These are phyloP conservation scores for Penaeus monodon DNA, from an alignment of 2,888 invertebrate genomes.

Conservation along the genomic window DNA sequence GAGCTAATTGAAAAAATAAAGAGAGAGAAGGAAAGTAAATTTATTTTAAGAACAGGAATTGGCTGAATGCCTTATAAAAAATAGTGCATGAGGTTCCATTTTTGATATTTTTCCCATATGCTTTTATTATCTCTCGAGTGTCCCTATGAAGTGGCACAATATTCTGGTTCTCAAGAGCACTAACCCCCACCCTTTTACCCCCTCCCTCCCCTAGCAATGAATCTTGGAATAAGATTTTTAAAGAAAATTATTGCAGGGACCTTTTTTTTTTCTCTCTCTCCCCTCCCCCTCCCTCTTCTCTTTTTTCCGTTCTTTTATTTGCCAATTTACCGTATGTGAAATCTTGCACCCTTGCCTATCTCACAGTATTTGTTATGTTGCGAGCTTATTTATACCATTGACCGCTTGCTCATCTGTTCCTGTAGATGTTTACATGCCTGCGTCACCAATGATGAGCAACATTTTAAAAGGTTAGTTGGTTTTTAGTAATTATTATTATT, in stretches of 20 bases:
- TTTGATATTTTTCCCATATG: too few species aligned
- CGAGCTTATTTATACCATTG: constrained; percentile 46
- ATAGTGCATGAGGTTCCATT: too few species aligned
- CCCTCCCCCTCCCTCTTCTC: not conserved
- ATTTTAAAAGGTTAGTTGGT: constrained; percentile 59
- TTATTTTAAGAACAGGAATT: too few species aligned
- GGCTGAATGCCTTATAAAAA: too few species aligned
- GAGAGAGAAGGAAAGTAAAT: too few species aligned
- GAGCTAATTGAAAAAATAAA: too few species aligned
- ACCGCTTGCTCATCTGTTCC: constrained; percentile 57
- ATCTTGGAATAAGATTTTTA: not conserved
- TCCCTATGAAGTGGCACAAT: too few species aligned
- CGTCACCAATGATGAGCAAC: constrained; percentile 59
- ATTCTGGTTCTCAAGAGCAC: not conserved
- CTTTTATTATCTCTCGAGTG: too few species aligned
- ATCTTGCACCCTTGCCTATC: constrained; percentile 44
- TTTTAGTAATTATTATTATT: constrained; percentile 2
- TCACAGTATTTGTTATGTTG: constrained; percentile 29
- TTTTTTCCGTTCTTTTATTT: constrained; percentile 26
- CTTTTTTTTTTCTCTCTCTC: not conserved
- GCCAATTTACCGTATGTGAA: constrained; percentile 44
- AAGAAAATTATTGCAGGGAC: not conserved
- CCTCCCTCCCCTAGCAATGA: not conserved
- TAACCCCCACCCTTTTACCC: not conserved
- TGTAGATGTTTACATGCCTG: constrained; percentile 62